phyloP scores from a whole-genome alignment of 2,113 vertebrate genomes.

The Rhynchomys soricoides region DNA sequence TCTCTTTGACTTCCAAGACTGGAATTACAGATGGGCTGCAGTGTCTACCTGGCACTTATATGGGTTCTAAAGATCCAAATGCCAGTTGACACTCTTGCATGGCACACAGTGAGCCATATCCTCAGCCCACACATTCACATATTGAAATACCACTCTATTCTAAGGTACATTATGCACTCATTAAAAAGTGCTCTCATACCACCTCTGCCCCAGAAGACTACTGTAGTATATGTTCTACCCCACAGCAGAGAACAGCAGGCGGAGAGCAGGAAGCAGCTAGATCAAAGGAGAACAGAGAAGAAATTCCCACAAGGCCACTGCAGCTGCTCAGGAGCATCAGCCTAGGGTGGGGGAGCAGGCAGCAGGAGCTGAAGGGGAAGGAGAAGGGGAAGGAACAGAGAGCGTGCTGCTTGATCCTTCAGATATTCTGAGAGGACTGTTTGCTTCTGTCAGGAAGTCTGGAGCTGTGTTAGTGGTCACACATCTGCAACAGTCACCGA shows the following conservation, averaged over 20 bases:
- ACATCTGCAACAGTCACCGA: not conserved
- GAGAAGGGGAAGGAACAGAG: no score
- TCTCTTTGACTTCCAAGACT: not conserved
- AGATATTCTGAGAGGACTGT: not conserved
- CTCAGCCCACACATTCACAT: not conserved
- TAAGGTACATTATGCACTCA: not conserved
- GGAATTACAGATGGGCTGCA: not conserved
- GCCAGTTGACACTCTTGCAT: not conserved
- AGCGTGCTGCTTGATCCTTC: not conserved
- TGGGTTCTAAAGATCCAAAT: not conserved
- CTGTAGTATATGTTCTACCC: not conserved
- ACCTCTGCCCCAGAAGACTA: not conserved
- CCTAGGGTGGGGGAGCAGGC: not conserved
- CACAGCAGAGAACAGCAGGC: not conserved
- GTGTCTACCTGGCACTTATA: no score
- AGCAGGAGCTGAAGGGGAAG: not conserved
- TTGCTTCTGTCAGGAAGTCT: constrained; percentile 6
- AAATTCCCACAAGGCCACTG: not conserved
- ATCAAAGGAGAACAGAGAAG: not conserved
- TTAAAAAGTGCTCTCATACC: not conserved
- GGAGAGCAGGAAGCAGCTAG: not conserved
- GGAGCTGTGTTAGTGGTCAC: not conserved
- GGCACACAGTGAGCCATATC: not conserved
- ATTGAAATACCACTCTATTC: not conserved
- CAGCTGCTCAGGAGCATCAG: not conserved